A percentile compares a stretch with the other conserved stretches of the same genome.
These are phyloP conservation scores for Grammomys dolichurus DNA, from an alignment of 2,113 vertebrate species.

Conservation along the genomic window DNA sequence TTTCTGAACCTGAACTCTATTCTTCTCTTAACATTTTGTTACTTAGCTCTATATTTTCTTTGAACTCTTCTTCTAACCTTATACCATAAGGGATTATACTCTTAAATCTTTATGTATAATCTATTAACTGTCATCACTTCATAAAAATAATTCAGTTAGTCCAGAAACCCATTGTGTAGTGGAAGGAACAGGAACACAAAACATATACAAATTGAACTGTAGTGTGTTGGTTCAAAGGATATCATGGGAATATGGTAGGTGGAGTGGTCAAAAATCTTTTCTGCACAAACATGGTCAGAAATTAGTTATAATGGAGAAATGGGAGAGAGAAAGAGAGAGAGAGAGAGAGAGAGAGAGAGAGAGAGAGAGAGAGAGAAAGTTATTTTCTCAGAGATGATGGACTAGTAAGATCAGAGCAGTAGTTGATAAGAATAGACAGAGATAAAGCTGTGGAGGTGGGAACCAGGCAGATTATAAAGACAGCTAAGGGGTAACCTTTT, in stretches of 20 bases:
- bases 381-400: neutral
- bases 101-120: neutral
- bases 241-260: neutral
- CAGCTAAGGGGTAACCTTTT: neutral
- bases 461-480: neutral
- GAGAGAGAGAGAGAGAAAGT: neutral
- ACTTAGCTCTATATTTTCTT: neutral
- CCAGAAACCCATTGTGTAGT: neutral
- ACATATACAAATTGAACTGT: neutral
- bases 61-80: neutral
- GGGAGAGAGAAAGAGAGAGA: neutral
- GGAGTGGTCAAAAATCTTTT: neutral
- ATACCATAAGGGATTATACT: neutral
- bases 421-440: neutral
- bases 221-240: neutral
- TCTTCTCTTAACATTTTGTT: neutral
- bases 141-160: neutral
- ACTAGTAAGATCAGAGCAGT: neutral
- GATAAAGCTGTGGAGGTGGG: neutral
- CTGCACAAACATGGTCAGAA: neutral
- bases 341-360: neutral
- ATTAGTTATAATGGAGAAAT: neutral
- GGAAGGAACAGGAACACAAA: neutral
- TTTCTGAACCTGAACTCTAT: neutral
- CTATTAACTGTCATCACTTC: neutral